These are phyloP conservation scores for Phoeniculus purpureus DNA, from an alignment of 2,797 vertebrate genomes.

Conservation along the genomic window DNA sequence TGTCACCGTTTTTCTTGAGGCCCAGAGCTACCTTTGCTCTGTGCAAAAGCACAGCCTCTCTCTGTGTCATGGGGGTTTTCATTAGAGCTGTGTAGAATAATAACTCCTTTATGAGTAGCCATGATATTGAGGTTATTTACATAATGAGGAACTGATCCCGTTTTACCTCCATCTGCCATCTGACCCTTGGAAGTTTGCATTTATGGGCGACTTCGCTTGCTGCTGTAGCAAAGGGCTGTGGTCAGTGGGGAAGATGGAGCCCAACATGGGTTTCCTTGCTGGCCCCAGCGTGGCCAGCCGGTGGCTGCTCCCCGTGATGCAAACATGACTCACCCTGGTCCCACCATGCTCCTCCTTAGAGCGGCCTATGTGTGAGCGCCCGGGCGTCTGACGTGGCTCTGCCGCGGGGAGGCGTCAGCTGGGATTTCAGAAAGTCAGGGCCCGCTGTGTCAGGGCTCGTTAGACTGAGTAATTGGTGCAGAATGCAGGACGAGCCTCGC, in stretches of 20 bases:
- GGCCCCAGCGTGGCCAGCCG: not conserved
- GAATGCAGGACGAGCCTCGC: not conserved
- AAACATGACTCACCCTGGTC: not conserved
- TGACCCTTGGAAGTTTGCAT: not conserved
- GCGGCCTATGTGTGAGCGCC: not conserved
- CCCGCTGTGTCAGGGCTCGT: not conserved
- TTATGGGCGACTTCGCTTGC: rapidly evolving
- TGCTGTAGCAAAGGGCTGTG: not conserved
- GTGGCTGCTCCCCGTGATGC: not conserved
- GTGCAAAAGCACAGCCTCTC: not conserved
- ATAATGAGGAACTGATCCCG: slow-evolving; percentile 19
- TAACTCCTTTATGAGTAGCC: not conserved
- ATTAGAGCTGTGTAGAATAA: not conserved
- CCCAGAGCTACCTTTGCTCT: not conserved
- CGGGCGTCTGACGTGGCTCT: slow-evolving; percentile 2
- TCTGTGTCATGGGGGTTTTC: not conserved
- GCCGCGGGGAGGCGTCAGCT: slow-evolving; percentile 5
- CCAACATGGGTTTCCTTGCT: not conserved
- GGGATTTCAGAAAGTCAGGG: not conserved
- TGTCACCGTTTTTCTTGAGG: not conserved
- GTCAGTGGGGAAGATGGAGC: not conserved
- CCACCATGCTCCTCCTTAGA: not conserved
- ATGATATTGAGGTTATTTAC: slow-evolving; percentile 26
- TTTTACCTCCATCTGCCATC: not conserved
- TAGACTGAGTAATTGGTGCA: not conserved